Conservation (phyloP, 2,113 vertebrate species). For the Nansenia antarctica region DNA sequence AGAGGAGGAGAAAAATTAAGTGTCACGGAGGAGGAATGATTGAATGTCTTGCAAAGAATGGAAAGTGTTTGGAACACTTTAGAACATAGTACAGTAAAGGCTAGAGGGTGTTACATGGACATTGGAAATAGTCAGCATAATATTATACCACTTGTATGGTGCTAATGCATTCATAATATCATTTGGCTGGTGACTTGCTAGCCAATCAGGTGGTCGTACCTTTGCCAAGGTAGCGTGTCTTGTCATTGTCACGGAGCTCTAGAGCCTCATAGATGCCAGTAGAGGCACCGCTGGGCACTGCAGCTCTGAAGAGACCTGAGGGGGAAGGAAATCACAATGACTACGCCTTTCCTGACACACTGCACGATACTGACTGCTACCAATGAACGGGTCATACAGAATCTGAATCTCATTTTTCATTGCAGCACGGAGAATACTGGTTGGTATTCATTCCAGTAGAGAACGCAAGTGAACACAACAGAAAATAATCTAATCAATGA, state of each 20-base stretch:
- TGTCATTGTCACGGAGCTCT: conserved; percentile 97
- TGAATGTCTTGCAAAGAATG: conserved; percentile 19
- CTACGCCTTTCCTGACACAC: not conserved
- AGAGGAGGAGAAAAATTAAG: conserved; percentile 51
- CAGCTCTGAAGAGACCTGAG: conserved; percentile 93
- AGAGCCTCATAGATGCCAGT: conserved; percentile 98
- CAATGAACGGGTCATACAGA: not conserved
- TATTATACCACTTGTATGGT: no score
- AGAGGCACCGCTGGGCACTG: conserved; percentile 95
- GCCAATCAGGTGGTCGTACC: conserved; percentile 71
- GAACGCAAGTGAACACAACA: not conserved
- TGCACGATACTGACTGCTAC: not conserved
- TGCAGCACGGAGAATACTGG: not conserved
- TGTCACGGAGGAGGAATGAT: conserved; percentile 11
- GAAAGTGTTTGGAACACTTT: not conserved
- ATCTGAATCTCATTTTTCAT: not conserved
- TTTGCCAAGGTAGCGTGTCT: conserved; percentile 95
- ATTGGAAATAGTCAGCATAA: no score
- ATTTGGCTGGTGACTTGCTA: no score
- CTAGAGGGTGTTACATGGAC: not conserved
- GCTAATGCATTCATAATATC: no score
- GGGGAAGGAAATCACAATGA: not conserved
- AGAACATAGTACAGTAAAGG: no score
- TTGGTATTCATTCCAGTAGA: not conserved
- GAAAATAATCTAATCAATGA: not conserved